These are phyloP conservation scores for Etheostoma spectabile DNA, from an alignment of 2,113 vertebrate genomes.

Conservation along the genomic window DNA sequence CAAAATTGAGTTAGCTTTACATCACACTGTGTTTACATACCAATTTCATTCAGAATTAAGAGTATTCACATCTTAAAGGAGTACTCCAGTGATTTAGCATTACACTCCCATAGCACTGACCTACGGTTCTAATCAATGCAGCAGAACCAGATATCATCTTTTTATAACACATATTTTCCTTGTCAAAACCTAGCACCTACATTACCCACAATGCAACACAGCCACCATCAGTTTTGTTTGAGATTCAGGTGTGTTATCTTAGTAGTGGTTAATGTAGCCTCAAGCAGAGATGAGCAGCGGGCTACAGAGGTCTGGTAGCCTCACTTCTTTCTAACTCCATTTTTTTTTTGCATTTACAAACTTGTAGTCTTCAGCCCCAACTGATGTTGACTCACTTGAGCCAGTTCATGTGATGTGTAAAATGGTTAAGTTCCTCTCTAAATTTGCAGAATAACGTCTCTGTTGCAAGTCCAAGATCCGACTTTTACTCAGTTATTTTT, in stretches of 20 bases:
- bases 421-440: neutral
- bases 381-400: neutral
- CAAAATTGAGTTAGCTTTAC: neutral
- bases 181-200: no score
- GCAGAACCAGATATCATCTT: no score
- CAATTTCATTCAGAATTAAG: slow-evolving; percentile 7
- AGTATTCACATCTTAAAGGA: neutral
- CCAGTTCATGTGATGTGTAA: neutral
- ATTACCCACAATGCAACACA: neutral
- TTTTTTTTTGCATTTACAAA: neutral
- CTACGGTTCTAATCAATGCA: no score
- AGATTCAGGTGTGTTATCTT: neutral
- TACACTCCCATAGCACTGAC: neutral
- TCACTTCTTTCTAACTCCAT: neutral
- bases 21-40: neutral
- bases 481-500: slow-evolving; percentile 6
- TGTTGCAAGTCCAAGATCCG: neutral
- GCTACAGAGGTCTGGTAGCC: neutral
- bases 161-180: no score
- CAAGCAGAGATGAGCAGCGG: neutral
- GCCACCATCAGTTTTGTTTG: no score
- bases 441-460: neutral
- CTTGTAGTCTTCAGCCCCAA: neutral
- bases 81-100: neutral
- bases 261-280: neutral